Conservation (phyloP, 2,888 invertebrate genomes). For the Hemicrepidius hirtus region DNA sequence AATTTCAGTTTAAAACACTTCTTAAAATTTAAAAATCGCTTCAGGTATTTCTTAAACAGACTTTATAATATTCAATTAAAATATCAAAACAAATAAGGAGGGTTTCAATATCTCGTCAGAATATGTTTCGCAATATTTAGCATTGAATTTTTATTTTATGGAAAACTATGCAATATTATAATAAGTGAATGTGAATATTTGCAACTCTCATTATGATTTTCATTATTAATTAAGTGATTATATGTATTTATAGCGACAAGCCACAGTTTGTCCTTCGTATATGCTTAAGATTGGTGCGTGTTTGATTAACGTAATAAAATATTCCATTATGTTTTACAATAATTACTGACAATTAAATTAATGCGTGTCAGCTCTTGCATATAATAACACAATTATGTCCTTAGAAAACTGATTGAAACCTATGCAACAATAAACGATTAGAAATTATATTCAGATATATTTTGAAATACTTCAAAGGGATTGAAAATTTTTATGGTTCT, state of each 20-base stretch:
- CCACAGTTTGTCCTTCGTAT: no score
- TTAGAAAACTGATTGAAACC: no score
- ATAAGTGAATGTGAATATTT: slow-evolving; percentile 5
- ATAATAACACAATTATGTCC: background rate
- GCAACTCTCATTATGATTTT: background rate
- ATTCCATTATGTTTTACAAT: slow-evolving; percentile 20
- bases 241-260: background rate
- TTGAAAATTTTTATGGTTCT: no score
- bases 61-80: no score
- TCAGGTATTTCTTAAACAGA: no score
- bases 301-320: background rate
- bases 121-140: background rate
- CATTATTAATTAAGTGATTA: background rate
- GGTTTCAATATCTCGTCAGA: background rate
- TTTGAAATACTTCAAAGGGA: no score
- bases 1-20: no score
- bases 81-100: no score
- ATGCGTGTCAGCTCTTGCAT: slow-evolving; percentile 1
- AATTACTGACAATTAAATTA: slow-evolving; percentile 8
- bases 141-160: background rate
- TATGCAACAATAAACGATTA: no score
- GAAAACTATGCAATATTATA: slow-evolving; percentile 15
- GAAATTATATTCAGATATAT: no score
- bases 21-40: no score
- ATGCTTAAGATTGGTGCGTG: slow-evolving; percentile 6